Evolutionary conservation across 2,797 vertebrate genomes (phyloP), one percentile per base, ranked within the genome.

Genomic region (Pristis pectinata): DNA sequence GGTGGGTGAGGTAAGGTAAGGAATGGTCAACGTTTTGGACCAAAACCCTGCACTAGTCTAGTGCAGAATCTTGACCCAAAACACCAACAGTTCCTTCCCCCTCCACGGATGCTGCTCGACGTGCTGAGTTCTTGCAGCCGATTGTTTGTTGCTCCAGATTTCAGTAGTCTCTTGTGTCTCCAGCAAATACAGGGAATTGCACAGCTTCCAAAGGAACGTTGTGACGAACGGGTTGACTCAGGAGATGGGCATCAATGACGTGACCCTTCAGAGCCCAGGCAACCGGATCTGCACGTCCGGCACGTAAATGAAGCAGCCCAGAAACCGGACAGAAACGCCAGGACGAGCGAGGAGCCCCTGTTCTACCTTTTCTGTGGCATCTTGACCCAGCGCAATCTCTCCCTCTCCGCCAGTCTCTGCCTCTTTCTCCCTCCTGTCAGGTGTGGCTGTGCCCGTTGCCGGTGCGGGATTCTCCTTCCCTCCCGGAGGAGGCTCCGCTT

Each of bases 321-420:
- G 19, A 56, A 64, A 56, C 56, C 7, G 10, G 30, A 19, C 15
- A 22, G 64, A 19, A 59, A 27, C 10, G 9, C 61, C 17, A 3
- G 7, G 27, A 1, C 41, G 5, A 24, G n/a, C 1, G 41, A 19
- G 34, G 59, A 74, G 11, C 8, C 15, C 10, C 67, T 24, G 44
- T 74, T 49, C 92, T 94, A 94, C 92, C 70, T 94, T 70, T 76
- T 94, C 92, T 1, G 64, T 30, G 70, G 49, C 17, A 53, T 53
- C 70, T 34, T 49, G 67, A 10, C 44, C 49, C 2, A 17, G 44
- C 10, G 67, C 70, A 17, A 22, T 49, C 92, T 74, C 67, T 3
- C 30, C 4, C 0, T 94, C 44, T n/a, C 44, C 30, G 44, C 49
- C 92, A 0, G 64, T 2, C 1, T 27, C 92, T 30, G 2, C 2